Conservation (phyloP, 2,888 invertebrate species). For the Bombyx huttoni region DNA sequence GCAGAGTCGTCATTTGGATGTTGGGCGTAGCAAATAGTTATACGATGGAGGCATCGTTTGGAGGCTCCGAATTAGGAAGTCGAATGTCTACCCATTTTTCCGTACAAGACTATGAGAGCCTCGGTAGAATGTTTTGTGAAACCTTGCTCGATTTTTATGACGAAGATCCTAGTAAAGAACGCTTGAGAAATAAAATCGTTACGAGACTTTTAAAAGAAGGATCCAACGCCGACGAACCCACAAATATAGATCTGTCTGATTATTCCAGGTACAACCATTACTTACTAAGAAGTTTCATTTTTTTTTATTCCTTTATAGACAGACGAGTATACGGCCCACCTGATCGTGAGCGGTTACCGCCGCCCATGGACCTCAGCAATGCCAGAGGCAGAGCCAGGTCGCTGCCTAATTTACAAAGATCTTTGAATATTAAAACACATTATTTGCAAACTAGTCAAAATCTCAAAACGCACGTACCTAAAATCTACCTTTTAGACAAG, state of each 20-base stretch:
- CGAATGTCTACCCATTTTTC: slow-evolving; percentile 89
- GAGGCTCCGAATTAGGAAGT: slow-evolving; percentile 88
- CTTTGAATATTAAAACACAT: too few species aligned
- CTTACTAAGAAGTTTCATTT: too few species aligned
- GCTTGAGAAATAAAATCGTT: slow-evolving; percentile 84
- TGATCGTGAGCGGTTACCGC: too few species aligned
- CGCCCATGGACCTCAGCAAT: too few species aligned
- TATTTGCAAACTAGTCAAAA: too few species aligned
- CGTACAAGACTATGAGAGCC: slow-evolving; percentile 74
- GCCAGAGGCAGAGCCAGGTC: too few species aligned
- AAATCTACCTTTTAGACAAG: too few species aligned
- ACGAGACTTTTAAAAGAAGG: slow-evolving; percentile 85
- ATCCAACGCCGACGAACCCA: slow-evolving; percentile 90
- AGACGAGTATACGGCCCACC: too few species aligned
- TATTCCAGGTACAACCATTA: slow-evolving; percentile 80
- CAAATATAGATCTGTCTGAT: slow-evolving; percentile 88
- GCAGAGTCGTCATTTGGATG: slow-evolving; percentile 95
- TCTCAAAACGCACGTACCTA: too few species aligned
- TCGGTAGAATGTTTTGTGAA: slow-evolving; percentile 93
- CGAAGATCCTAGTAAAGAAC: slow-evolving; percentile 87
- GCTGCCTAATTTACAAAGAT: too few species aligned
- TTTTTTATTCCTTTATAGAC: too few species aligned
- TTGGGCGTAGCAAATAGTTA: slow-evolving; percentile 95
- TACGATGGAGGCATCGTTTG: slow-evolving; percentile 96
- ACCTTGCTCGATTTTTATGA: slow-evolving; percentile 93